Evolutionary conservation across 2,113 vertebrate genomes (phyloP), one percentile per base, ranked within the genome.

Genomic region (Actenoides hombroni): DNA sequence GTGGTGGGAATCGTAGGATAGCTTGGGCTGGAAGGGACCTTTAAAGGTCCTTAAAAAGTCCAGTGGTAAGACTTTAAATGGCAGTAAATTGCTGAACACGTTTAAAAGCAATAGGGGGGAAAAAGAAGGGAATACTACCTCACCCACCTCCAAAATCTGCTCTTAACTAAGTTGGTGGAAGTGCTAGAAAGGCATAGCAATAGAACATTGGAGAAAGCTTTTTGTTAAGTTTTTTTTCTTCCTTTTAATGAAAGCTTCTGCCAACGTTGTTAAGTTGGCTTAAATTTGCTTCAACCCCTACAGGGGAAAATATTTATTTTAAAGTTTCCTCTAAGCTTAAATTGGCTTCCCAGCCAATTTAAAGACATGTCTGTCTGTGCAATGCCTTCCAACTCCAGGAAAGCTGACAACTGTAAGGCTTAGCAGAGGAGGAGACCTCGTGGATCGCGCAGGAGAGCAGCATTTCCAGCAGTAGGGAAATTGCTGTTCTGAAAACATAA

Each of bases 281-380:
- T 91, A 89, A 78, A 86, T 79, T 78, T 94, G 39, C 77, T 96
- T 2, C 69, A 60, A 91, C 77, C 86, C 77, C 83, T 88, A 39
- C 77, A 78, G 69, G 80, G 83, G 73, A 91, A 94, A 96, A 94
- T 95, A 91, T 78, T 97, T 96, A 94, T 91, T 95, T 94, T 94
- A 87, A 95, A 92, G 84, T 91, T 96, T 95, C 86, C 70, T 96
- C 74, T 95, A 82, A 86, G 92, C 74, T 75, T 92, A 68, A 82
- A 84, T 86, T 92, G 69, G 51, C 80, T 96, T 86, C 31, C 35
- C 17, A 67, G 53, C 26, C 80, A 83, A 71, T 90, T 93, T 92
- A 68, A 92, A 93, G 88, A 60, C 37, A 49, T 39, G 51, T 87
- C 81, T 94, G 29, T 85, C 77, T 60, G 4, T 40, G 61, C 63